Evolutionary conservation across 1,140 invertebrate genomes (phyloP).

Genomic region (Sinonovacula constricta): DNA sequence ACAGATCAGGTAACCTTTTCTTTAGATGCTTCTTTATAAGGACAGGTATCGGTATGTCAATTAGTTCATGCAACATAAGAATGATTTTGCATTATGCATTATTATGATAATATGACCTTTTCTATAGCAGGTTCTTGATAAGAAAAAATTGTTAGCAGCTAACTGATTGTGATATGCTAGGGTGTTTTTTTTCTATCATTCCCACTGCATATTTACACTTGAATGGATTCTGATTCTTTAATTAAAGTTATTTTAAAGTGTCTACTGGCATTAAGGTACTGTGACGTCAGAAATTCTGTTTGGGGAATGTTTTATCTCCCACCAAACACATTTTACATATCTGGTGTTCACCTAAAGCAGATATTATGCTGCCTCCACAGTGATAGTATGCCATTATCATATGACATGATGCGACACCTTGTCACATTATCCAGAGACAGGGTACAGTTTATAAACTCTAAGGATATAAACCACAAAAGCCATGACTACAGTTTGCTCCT

Average conservation of each 20-base stretch:
- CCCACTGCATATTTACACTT: background rate
- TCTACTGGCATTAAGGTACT: background rate
- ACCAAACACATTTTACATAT: background rate
- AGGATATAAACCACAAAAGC: background rate
- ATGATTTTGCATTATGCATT: no score
- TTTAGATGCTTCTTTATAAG: no score
- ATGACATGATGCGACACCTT: background rate
- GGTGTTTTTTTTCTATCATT: no score
- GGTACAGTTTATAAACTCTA: background rate
- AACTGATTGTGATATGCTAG: no score
- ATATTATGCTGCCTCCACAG: background rate
- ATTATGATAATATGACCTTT: no score
- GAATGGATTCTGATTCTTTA: background rate
- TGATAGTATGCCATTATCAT: background rate
- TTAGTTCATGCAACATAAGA: no score
- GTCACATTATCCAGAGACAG: background rate
- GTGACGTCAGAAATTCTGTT: background rate
- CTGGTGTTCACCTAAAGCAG: background rate
- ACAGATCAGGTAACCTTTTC: no score
- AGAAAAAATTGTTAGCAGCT: no score
- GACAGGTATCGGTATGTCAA: no score
- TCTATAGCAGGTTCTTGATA: no score
- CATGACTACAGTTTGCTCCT: background rate
- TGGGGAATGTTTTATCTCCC: background rate
- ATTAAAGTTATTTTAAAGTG: background rate